A percentile compares a stretch with the other conserved stretches of the same genome.
Evolutionary conservation across 1,140 invertebrate genomes (phyloP).

Genomic region (Drosophila truncata): DNA sequence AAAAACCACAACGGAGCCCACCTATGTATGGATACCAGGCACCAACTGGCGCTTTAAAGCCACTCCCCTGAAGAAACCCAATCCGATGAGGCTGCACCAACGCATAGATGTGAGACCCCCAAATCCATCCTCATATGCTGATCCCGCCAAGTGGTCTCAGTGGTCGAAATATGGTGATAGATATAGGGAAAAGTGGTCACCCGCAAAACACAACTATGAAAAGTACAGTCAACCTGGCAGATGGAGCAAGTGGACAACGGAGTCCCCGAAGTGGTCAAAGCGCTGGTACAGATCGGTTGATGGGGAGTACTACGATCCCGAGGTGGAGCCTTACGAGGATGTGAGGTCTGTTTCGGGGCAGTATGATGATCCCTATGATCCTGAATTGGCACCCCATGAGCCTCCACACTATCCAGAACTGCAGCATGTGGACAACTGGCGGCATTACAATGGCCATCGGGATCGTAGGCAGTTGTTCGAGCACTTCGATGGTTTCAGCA

Average conservation of each 20-base stretch:
- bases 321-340: constrained; percentile 26
- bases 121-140: constrained; percentile 13
- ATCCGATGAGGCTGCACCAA: constrained; percentile 32
- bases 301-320: constrained; percentile 30
- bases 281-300: constrained; percentile 44
- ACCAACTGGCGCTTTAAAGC: constrained; percentile 76
- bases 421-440: constrained; percentile 25
- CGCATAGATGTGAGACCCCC: constrained; percentile 55
- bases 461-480: constrained; percentile 78
- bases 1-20: constrained; percentile 51
- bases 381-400: constrained; percentile 44
- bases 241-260: constrained; percentile 70
- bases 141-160: constrained; percentile 51
- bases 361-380: constrained; percentile 48
- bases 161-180: constrained; percentile 59
- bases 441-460: constrained; percentile 66
- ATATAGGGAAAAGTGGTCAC: constrained; percentile 41
- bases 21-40: constrained; percentile 75
- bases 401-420: constrained; percentile 50
- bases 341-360: constrained; percentile 29
- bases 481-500: constrained; percentile 67
- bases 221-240: constrained; percentile 38
- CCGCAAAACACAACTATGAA: constrained; percentile 30
- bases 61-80: constrained; percentile 69
- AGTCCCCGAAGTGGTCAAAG: constrained; percentile 49